These are phyloP conservation scores for Siphlonurus alternatus DNA, from an alignment of 2,888 invertebrate species.

Conservation along the genomic window DNA sequence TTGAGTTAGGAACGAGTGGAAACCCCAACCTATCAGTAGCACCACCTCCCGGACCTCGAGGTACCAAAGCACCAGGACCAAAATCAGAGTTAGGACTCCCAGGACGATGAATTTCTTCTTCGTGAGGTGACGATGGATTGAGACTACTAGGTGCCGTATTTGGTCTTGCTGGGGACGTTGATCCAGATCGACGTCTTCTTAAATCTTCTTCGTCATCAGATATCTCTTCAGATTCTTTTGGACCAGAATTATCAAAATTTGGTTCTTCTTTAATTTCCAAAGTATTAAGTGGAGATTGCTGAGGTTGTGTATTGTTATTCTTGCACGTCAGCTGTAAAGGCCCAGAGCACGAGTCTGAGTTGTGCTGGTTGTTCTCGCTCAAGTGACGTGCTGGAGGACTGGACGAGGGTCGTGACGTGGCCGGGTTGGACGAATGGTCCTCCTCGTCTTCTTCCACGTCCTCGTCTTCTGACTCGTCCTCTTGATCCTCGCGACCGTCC, in stretches of 20 bases:
- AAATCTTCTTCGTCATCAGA: neutral
- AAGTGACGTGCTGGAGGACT: neutral
- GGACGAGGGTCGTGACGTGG: neutral
- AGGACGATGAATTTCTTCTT: neutral
- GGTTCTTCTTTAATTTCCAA: neutral
- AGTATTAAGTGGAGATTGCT: no score
- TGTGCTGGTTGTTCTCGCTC: neutral
- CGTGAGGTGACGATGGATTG: neutral
- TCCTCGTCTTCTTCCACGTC: constrained; percentile 14
- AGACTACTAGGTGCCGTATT: neutral
- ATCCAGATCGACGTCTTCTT: neutral
- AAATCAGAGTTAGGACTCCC: neutral
- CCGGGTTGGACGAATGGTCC: constrained; percentile 7
- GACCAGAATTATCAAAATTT: neutral
- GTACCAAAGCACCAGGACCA: constrained; percentile 6
- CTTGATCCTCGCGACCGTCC: constrained; percentile 9
- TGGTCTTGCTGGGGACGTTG: neutral
- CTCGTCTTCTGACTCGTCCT: constrained; percentile 13
- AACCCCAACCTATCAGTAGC: constrained; percentile 26
- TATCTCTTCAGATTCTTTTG: neutral
- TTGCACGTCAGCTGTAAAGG: neutral
- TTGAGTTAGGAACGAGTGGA: constrained; percentile 69
- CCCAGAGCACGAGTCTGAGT: neutral
- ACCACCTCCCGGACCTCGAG: constrained; percentile 3
- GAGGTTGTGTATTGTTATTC: no score